Base-by-base conservation (phyloP, 2,888 invertebrate genomes). In the Acleris literana region DNA sequence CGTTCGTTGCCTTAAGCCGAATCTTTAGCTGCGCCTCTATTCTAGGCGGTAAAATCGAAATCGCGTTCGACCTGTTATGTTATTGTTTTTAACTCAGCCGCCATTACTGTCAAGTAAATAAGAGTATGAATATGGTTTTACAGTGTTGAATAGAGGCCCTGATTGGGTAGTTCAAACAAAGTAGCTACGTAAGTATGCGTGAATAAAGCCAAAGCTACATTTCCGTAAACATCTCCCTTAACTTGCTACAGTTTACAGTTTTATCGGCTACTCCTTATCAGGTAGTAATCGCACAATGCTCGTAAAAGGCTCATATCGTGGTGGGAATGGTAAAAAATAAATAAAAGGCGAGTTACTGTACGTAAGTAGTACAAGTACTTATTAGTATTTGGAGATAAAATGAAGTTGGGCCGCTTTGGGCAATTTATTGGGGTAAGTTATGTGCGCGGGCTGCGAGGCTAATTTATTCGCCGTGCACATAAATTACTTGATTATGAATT, bases 401-500 rank as follows among this genome's bases (percentile, higher is more conserved):
- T 92, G 90, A 91, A 90, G 90, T 92, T 91, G 85, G 88, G 88
- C 88, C 90, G 90, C 90, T 91, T 90, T 88, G 84, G 92, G 89
- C 90, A 90, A 92, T 91, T 92, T 91, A 92, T 92, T 88, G 90
- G 90, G 90, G 92, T 92, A 92, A 92, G 92, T 92, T 90, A 92
- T 92, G 90, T 90, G 85, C 86, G 90, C 87, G 88, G 90, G 86
- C 88, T 87, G 83, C 82, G 88, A 87, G 87, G 88, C 91, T 91
- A 92, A 92, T 92, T 92, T 92, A 92, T 92, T 90, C 92, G 89
- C 90, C 92, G 91, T 92, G 90, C 92, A 92, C 92, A 92, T 92
- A 92, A 92, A 92, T 92, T 92, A 92, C 91, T 92, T 91, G 91
- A 92, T 92, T 92, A 92, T 92, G 92, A 92, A 92, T 92, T 90